These are phyloP conservation scores for Vanessa atalanta DNA, from an alignment of 1,140 invertebrate genomes.

Conservation along the genomic window DNA sequence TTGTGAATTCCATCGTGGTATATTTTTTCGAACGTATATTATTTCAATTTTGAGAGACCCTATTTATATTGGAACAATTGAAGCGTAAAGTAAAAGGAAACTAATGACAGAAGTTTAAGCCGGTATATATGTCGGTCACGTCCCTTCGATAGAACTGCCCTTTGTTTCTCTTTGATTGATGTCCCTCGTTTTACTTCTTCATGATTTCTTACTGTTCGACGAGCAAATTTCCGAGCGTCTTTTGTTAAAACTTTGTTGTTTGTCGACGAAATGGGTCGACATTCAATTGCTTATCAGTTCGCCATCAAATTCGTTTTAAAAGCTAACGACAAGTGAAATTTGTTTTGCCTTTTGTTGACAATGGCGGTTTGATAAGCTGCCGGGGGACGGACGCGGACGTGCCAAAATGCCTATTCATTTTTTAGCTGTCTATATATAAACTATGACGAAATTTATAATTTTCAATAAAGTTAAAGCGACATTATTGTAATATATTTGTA, in stretches of 20 bases:
- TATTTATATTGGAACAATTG: slow-evolving; percentile 28
- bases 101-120: slow-evolving; percentile 49
- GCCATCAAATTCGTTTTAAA: slow-evolving; percentile 46
- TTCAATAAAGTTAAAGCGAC: too few relatives aligned
- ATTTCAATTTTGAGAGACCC: slow-evolving; percentile 3
- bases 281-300: slow-evolving; percentile 50
- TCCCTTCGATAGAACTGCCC: slow-evolving; percentile 46
- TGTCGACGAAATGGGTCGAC: slow-evolving; percentile 45
- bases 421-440: slow-evolving; percentile 18
- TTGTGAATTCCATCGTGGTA: too few relatives aligned
- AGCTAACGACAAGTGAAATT: slow-evolving; percentile 54
- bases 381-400: slow-evolving; percentile 30
- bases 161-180: slow-evolving; percentile 69
- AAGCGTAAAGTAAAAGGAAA: slow-evolving; percentile 45
- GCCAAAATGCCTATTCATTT: slow-evolving; percentile 36
- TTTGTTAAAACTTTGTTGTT: slow-evolving; percentile 51
- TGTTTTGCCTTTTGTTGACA: slow-evolving; percentile 47
- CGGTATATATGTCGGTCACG: slow-evolving; percentile 52
- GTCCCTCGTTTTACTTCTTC: slow-evolving; percentile 53
- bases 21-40: not conserved
- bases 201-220: slow-evolving; percentile 51
- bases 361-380: slow-evolving; percentile 42
- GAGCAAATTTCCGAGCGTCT: slow-evolving; percentile 43
- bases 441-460: slow-evolving; percentile 9
- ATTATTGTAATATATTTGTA: too few relatives aligned